phyloP scores from a whole-genome alignment of 1,140 invertebrate species.

The Trichonephila clavipes region DNA sequence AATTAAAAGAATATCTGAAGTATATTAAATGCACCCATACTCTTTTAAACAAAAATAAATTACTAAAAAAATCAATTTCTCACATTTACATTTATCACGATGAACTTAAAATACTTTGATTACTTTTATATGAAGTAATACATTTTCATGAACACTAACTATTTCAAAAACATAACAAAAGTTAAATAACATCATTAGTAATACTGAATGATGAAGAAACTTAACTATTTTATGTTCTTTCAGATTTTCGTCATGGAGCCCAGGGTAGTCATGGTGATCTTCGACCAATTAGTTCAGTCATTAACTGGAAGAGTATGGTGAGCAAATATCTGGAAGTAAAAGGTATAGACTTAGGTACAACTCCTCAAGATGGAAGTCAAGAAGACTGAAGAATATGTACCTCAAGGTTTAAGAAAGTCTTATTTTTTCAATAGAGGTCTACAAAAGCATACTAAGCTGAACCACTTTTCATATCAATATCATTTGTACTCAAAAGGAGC shows the following conservation, averaged over 20 bases:
- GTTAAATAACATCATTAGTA: too few species aligned
- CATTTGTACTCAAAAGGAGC: conserved; percentile 64
- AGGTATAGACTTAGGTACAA: conserved; percentile 71
- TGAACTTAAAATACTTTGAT: too few species aligned
- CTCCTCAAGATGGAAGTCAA: conserved; percentile 70
- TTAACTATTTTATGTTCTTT: not conserved
- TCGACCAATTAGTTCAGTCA: conserved; percentile 77
- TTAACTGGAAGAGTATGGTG: conserved; percentile 79
- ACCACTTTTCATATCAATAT: conserved; percentile 37
- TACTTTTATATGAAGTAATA: too few species aligned
- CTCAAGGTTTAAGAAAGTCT: conserved; percentile 12
- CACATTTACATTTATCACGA: too few species aligned
- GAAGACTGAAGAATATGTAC: conserved; percentile 52
- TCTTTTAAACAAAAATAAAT: too few species aligned
- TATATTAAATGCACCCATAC: too few species aligned
- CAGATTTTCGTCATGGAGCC: conserved; percentile 55
- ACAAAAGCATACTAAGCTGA: not conserved
- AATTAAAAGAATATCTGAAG: too few species aligned
- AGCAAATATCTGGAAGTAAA: conserved; percentile 79
- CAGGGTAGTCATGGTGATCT: conserved; percentile 56
- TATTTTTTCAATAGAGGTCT: conserved; percentile 16
- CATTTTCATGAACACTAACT: too few species aligned
- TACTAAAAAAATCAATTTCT: too few species aligned
- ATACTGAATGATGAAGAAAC: too few species aligned
- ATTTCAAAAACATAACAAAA: too few species aligned